Evolutionary conservation across 2,797 vertebrate species (phyloP), one percentile per base, ranked within the genome.

Genomic region (Salmo trutta): DNA sequence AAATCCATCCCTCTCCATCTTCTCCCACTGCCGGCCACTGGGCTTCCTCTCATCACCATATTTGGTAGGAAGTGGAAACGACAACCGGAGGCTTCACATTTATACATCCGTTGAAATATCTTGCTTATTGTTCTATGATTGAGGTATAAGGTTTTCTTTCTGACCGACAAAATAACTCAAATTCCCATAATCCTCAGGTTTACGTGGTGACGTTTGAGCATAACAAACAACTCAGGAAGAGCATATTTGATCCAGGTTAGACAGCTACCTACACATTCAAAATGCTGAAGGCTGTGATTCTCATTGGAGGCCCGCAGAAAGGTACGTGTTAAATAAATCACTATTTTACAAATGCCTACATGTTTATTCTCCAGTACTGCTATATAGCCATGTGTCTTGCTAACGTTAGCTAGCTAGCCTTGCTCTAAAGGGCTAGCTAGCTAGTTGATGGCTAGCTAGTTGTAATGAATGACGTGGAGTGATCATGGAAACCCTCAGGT

Each of bases 221-320:
- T 31, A 16, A 33, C 66, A 68, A 68, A 31, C 66, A 47, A 47
- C 10, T 14, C 10, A 8, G 66, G 66, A 67, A 67, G 27, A 33
- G 6, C 2, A 19, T 21, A 64, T 12, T 47, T 47, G 10, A 64
- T 64, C 1, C 66, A 33, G 31, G 16, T 31, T 59, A 17, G 27
- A 31, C 16, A 68, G 15, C 5, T 36, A 2, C 29, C 66, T 33
- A 8, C 15, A 16, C 16, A 4, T 4, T 76, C 56, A 90, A 84
- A 5, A 97, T 98, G 95, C 88, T 98, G 81, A 98, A 98, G 80
- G 94, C 97, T 4, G 96, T 98, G 5, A 95, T 99, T 89, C 93
- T 99, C 80, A 98, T 99, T 54, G 97, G 97, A 76, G 97, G 97
- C 0, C 96, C 97, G 1, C 97, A 98, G 83, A 98, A 98, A 94